Evolutionary conservation across 1,140 invertebrate genomes (phyloP).

Genomic region (Ips nitidus): DNA sequence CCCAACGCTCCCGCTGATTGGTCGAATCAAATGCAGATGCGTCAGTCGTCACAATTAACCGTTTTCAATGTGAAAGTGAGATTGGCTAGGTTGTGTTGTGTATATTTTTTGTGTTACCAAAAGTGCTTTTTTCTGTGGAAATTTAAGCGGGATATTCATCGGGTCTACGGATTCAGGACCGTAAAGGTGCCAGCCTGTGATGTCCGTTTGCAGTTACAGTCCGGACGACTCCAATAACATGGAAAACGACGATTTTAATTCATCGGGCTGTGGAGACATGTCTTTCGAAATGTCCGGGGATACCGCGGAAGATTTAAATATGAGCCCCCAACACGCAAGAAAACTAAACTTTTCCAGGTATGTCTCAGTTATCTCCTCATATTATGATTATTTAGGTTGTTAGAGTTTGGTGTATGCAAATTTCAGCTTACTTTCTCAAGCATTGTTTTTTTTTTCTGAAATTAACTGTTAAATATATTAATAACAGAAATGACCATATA

Average conservation of each 20-base stretch:
- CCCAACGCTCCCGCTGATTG: conserved; percentile 26
- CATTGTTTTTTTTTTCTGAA: too few species aligned
- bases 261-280: conserved; percentile 47
- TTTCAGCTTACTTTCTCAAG: too few species aligned
- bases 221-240: conserved; percentile 35
- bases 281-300: conserved; percentile 47
- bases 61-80: conserved; percentile 25
- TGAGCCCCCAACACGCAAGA: conserved; percentile 27
- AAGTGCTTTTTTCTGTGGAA: conserved; percentile 11
- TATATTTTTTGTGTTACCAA: conserved; percentile 36
- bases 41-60: conserved; percentile 39
- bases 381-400: too few species aligned
- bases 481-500: conserved; percentile 20
- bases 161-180: too few species aligned
- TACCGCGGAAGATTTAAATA: conserved; percentile 28
- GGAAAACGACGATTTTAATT: conserved; percentile 43
- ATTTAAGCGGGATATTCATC: too few species aligned
- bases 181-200: conserved; percentile 1
- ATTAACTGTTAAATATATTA: too few species aligned
- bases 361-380: too few species aligned
- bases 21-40: conserved; percentile 42
- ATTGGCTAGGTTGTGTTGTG: conserved; percentile 6
- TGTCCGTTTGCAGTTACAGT: conserved; percentile 31
- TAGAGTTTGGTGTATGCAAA: too few species aligned
- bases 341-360: conserved; percentile 38